Base-by-base conservation (phyloP, 1,140 invertebrate species). In the Zophobas atratus region DNA sequence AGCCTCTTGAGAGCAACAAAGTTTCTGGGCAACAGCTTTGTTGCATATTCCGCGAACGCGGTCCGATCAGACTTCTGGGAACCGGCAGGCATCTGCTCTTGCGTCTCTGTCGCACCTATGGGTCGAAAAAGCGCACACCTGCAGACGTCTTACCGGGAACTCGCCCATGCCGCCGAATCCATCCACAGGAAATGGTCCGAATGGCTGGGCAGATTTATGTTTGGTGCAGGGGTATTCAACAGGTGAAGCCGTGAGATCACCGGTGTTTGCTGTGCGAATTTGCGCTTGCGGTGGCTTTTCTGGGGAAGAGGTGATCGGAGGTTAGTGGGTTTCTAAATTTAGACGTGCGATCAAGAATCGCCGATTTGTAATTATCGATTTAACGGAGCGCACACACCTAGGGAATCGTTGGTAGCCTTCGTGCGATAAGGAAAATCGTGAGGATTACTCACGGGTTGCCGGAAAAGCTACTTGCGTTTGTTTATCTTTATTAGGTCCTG, bases 61-160 rank as follows among this genome's bases (percentile, higher is more conserved):
- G 34, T 60, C 57, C 34, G 63, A 76, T 76, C 75, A 76, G 57
- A 76, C 75, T 76, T 76, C 75, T 34, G 70, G 75, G 75, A 76
- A 76, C 41, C 56, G 41, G 55, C 43, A 41, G 53, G 73, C 53
- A 46, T 49, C 53, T 55, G 39, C 20, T 36, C 8, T 8, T 8
- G 73, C 1, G 4, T 49, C 46, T 49, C 53, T 60, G 55, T 49
- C 51, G 73, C 43, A 48, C 51, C 51, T n/a, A 32, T 20, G 2
- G 49, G n/a, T 57, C 8, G 38, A 20, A 48, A 46, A n/a, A 41
- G 34, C n/a, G 73, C 46, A 75, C 73, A 75, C 73, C 73, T 75
- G 73, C 73, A 36, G 51, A 6, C 35, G 35, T 53, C 51, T 6
- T 75, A 46, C 73, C n/a, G 36, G 36, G 73, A 57, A 75, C 48